Conservation (phyloP, 1,140 invertebrate species). For the Lordiphosa stackelbergi region DNA sequence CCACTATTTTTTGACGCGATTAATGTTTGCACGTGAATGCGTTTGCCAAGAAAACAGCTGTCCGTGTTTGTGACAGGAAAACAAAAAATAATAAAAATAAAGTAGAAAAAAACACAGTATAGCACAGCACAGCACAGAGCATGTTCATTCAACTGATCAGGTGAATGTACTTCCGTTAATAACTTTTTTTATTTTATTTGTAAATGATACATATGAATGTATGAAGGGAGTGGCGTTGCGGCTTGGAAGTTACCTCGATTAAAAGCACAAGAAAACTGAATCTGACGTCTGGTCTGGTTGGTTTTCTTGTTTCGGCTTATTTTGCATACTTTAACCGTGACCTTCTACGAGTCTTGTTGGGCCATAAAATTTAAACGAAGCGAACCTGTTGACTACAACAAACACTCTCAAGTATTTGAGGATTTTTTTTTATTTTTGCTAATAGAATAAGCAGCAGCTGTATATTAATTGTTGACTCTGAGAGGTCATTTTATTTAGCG, state of each 20-base stretch:
- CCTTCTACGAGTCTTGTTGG: conserved; percentile 11
- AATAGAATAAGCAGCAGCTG: conserved; percentile 61
- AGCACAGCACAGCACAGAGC: conserved; percentile 22
- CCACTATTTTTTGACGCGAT: conserved; percentile 30
- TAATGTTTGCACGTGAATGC: conserved; percentile 59
- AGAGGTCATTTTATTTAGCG: conserved; percentile 74
- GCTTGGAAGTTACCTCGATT: conserved; percentile 65
- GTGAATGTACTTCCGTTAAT: conserved; percentile 73
- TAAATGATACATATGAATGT: conserved; percentile 14
- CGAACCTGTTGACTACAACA: conserved; percentile 26
- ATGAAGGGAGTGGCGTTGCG: conserved; percentile 51
- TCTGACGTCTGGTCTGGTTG: conserved; percentile 10
- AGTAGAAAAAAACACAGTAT: conserved; percentile 12
- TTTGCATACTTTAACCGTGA: conserved; percentile 21
- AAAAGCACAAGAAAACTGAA: conserved; percentile 27
- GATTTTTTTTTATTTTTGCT: conserved; percentile 33
- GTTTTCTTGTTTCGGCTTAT: conserved; percentile 10
- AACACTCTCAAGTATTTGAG: conserved; percentile 1
- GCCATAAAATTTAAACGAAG: conserved; percentile 11
- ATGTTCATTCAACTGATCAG: conserved; percentile 73
- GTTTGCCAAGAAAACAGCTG: conserved; percentile 41
- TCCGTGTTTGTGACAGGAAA: conserved; percentile 42
- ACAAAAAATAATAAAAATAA: conserved; percentile 23
- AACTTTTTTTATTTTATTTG: conserved; percentile 41
- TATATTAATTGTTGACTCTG: conserved; percentile 60